These are phyloP conservation scores for Gymnoscopelus braueri DNA, from an alignment of 2,797 vertebrate genomes.

Conservation along the genomic window DNA sequence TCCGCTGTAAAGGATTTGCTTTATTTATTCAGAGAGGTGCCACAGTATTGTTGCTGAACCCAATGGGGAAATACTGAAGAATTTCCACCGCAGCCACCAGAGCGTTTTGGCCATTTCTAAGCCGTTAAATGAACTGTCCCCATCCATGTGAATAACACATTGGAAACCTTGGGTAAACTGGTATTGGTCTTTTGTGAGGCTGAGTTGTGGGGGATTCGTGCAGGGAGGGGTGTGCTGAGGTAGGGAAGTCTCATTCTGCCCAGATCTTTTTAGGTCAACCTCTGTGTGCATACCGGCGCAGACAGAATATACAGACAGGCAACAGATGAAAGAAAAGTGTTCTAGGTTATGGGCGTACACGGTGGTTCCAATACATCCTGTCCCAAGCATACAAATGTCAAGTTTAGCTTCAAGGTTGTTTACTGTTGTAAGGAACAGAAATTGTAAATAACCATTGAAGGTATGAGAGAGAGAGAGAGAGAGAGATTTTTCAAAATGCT, in stretches of 20 bases:
- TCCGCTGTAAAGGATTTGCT: too few species aligned
- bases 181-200: background rate
- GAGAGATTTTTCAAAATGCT: too few species aligned
- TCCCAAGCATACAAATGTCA: conserved; percentile 34
- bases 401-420: conserved; percentile 27
- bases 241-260: conserved; percentile 12
- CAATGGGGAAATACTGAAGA: background rate
- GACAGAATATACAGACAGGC: conserved; percentile 6
- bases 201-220: too few species aligned
- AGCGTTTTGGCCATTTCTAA: too few species aligned
- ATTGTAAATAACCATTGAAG: conserved; percentile 17
- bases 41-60: background rate
- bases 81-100: too few species aligned
- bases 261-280: conserved; percentile 10
- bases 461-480: background rate
- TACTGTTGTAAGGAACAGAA: conserved; percentile 10
- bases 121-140: too few species aligned
- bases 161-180: background rate
- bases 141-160: background rate
- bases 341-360: conserved; percentile 6
- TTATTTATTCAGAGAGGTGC: background rate
- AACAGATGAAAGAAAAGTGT: conserved; percentile 20
- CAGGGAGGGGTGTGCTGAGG: background rate
- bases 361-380: background rate
- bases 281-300: conserved; percentile 7